Conservation (phyloP, 92 coral and sea anemone genomes). For the Porites lobata region DNA sequence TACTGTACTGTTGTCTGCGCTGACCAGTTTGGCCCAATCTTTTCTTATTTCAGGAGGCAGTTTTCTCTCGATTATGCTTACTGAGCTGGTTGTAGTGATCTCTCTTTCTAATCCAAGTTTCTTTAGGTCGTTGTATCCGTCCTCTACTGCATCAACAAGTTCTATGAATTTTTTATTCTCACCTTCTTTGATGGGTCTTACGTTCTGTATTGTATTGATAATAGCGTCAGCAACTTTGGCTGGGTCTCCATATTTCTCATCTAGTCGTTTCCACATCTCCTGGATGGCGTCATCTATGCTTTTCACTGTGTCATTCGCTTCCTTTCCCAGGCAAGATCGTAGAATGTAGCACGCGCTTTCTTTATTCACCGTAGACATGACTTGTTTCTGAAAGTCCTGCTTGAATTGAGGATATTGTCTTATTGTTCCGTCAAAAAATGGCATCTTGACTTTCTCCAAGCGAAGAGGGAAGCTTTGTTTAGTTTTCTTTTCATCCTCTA, state of each 20-base stretch:
- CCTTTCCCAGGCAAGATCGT: slow-evolving; percentile 55
- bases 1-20: slow-evolving; percentile 36
- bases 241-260: slow-evolving; percentile 68
- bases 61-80: slow-evolving; percentile 60
- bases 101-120: slow-evolving; percentile 60
- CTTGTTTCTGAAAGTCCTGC: slow-evolving; percentile 60
- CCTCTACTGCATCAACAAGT: slow-evolving; percentile 56
- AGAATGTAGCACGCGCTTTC: slow-evolving; percentile 21
- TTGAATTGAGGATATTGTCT: slow-evolving; percentile 67
- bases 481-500: background rate
- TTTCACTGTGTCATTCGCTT: slow-evolving; percentile 38
- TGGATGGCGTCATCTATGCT: slow-evolving; percentile 57
- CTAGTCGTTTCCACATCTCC: slow-evolving; percentile 67
- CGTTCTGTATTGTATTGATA: slow-evolving; percentile 38
- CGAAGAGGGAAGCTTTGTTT: slow-evolving; percentile 16
- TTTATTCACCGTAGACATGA: slow-evolving; percentile 20
- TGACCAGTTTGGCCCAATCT: slow-evolving; percentile 71
- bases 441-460: slow-evolving; percentile 59
- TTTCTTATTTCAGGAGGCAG: slow-evolving; percentile 43
- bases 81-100: slow-evolving; percentile 64
- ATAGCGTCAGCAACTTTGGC: slow-evolving; percentile 60
- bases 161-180: slow-evolving; percentile 51
- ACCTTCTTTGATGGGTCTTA: slow-evolving; percentile 38
- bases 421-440: slow-evolving; percentile 50
- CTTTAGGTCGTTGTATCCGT: slow-evolving; percentile 56